Evolutionary conservation across 2,888 invertebrate species (phyloP).

Genomic region (Plebejus argus): DNA sequence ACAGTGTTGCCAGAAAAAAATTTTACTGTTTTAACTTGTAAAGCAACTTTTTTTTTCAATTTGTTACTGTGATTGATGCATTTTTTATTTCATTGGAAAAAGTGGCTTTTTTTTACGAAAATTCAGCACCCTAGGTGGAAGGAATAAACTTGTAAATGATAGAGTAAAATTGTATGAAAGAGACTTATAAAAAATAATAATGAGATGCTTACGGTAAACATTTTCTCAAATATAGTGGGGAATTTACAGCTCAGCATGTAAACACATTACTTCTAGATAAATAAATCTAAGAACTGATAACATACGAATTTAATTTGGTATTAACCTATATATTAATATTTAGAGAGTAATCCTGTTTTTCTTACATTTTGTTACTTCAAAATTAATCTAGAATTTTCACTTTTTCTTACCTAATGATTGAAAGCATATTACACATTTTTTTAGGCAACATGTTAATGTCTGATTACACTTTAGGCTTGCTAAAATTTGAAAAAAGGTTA

Average conservation of each 20-base stretch:
- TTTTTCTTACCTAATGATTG: background rate
- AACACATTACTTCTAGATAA: background rate
- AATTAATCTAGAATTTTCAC: background rate
- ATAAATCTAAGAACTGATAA: constrained; percentile 2
- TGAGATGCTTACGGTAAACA: background rate
- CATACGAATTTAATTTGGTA: background rate
- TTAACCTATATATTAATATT: background rate
- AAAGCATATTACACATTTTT: too few species aligned
- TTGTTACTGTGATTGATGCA: background rate
- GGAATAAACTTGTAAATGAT: background rate
- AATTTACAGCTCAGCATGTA: background rate
- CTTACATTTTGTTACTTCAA: background rate
- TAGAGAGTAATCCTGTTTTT: background rate
- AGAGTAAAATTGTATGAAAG: background rate
- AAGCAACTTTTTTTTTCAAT: background rate
- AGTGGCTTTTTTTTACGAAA: background rate
- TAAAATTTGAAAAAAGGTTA: too few species aligned
- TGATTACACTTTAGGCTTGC: too few species aligned
- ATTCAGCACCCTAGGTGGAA: background rate
- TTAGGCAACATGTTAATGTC: too few species aligned
- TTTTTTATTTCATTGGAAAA: background rate
- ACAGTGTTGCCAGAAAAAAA: constrained; percentile 5
- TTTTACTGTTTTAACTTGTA: background rate
- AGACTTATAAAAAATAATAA: background rate
- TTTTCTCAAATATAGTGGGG: background rate